Evolutionary conservation across 2,113 vertebrate genomes (phyloP).

Genomic region (Ptilorrhoa leucosticta): DNA sequence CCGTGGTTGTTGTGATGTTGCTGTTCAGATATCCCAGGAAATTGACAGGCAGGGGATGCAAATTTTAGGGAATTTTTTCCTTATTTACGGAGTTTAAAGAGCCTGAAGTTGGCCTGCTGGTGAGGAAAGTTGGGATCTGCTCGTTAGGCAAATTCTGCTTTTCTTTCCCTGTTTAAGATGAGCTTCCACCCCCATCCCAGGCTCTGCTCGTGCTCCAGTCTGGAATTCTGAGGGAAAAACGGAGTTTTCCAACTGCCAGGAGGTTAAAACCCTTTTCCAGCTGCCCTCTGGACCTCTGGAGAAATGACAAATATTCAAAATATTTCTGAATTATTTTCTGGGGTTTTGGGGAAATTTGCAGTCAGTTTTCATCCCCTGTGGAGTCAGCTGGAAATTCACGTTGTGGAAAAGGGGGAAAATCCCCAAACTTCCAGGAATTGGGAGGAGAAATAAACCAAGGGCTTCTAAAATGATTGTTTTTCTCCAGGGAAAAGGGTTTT

Average conservation of each 20-base stretch:
- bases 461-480: background rate
- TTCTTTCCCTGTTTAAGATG: background rate
- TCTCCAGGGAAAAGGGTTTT: background rate
- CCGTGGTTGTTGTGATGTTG: background rate
- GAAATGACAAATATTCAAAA: background rate
- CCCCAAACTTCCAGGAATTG: background rate
- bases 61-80: background rate
- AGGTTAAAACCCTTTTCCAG: background rate
- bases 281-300: background rate
- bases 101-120: background rate
- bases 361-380: background rate
- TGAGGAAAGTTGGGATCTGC: background rate
- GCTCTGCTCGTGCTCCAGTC: background rate
- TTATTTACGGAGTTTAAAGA: background rate
- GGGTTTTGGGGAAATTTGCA: background rate
- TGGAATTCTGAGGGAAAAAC: background rate
- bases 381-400: background rate
- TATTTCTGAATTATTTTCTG: background rate
- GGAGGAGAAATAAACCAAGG: background rate
- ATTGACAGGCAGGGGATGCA: background rate
- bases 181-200: background rate
- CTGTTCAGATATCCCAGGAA: background rate
- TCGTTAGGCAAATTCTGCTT: too few relatives aligned
- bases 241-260: background rate
- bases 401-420: background rate